These are phyloP conservation scores for Rhinichthys osculus DNA, from an alignment of 2,797 vertebrate species.

Conservation along the genomic window DNA sequence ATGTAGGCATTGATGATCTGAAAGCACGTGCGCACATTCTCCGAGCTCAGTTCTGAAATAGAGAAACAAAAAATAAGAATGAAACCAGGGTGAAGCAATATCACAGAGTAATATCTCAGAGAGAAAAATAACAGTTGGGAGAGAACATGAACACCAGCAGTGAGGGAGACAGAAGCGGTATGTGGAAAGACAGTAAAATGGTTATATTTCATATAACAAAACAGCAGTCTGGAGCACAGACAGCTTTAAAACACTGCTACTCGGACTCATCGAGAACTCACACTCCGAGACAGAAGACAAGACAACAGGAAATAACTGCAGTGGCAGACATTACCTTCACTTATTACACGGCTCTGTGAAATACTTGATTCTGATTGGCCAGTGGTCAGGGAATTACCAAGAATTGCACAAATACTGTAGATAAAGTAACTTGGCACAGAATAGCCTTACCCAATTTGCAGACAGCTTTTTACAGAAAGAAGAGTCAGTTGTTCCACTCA, in stretches of 20 bases:
- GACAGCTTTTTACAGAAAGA: background rate
- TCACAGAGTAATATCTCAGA: conserved; percentile 12
- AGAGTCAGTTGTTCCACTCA: background rate
- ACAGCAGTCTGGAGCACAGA: background rate
- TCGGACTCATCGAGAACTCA: conserved; percentile 8
- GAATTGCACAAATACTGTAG: too few species aligned
- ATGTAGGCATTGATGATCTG: conserved; percentile 96
- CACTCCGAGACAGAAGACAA: background rate
- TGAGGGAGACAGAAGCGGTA: background rate
- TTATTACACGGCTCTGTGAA: too few species aligned
- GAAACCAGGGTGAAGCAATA: conserved; percentile 47
- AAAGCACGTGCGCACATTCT: conserved; percentile 94
- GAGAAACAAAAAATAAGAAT: conserved; percentile 55
- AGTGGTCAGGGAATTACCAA: too few species aligned
- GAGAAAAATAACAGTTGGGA: background rate
- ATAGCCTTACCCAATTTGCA: background rate
- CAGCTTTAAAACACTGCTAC: background rate
- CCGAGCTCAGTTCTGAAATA: conserved; percentile 91
- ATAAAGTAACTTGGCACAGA: too few species aligned
- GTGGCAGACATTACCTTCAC: background rate
- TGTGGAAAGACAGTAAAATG: conserved; percentile 11
- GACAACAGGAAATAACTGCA: background rate
- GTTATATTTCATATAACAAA: conserved; percentile 21
- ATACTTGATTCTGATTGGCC: too few species aligned
- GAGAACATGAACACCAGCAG: background rate